Base-by-base conservation (phyloP, 2,113 vertebrate genomes). In the Chionomys nivalis region DNA sequence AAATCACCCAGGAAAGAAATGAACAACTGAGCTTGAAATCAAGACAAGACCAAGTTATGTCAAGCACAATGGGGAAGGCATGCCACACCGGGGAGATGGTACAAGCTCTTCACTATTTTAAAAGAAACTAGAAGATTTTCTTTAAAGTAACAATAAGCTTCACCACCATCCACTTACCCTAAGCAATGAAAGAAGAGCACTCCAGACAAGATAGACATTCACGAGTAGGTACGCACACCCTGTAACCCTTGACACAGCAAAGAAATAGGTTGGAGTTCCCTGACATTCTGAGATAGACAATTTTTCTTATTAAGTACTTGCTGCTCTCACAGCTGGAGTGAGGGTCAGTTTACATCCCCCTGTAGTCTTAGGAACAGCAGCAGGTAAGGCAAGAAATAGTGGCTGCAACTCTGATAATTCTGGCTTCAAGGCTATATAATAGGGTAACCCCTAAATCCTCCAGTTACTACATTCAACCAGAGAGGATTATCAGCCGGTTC, bases 261-360 rank as follows among this genome's bases (percentile, higher is more conserved):
- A 26, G 58, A 89, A 90, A 78, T 1, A 88, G 36, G 94, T 33
- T 58, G 70, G 68, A 44, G 55, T 66, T 55, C 78, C 86, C 87
- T 89, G 44, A 24, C n/a, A 94, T 85, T 75, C 94, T 42, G 94
- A 33, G 0, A 2, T 6, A 82, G 95, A 83, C 68, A 87, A 68
- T 66, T 94, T 93, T 95, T 89, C 82, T 93, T 94, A 63, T 93
- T 86, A 83, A 97, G 73, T 63, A n/a, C 44, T 65, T n/a, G 10
- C 72, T 73, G 36, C 3, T 13, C 97, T 97, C 82, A 47, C 73
- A 95, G 90, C 24, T 2, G 81, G 75, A 13, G 4, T 6, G 44
- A 55, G 66, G 52, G 14, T 96, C 78, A 10, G 61, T 47, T 97
- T 87, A 72, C 52, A 85, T 24, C 10, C 65, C 82, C 28, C 47